Conservation (phyloP, 2,888 invertebrate species). For the Deroplatys truncata region DNA sequence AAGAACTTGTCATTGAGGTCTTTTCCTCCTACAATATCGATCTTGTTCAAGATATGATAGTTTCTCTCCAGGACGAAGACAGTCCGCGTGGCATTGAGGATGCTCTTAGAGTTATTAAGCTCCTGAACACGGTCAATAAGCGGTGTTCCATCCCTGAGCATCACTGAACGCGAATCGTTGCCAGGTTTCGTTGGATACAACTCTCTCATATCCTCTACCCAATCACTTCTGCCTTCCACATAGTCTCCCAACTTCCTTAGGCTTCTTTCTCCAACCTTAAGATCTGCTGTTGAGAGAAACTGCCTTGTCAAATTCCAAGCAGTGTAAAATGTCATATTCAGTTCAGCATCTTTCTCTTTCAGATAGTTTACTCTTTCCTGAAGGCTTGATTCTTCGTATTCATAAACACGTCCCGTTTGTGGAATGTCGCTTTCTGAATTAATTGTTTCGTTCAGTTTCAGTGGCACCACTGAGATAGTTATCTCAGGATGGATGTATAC, state of each 20-base stretch:
- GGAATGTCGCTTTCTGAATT: background rate
- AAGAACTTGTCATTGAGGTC: background rate
- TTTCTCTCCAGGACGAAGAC: background rate
- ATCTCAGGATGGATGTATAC: background rate
- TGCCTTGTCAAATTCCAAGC: background rate
- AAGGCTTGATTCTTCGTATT: background rate
- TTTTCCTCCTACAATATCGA: background rate
- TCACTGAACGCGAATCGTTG: background rate
- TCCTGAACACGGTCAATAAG: background rate
- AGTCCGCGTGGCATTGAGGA: background rate
- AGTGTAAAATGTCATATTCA: background rate
- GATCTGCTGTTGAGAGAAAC: background rate
- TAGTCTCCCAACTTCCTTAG: background rate
- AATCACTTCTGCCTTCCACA: background rate
- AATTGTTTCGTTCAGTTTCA: background rate
- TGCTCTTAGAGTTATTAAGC: background rate
- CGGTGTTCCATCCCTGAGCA: background rate
- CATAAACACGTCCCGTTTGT: too few relatives aligned
- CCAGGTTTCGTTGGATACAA: background rate
- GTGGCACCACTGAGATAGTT: background rate
- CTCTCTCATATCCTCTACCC: background rate
- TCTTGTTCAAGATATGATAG: background rate
- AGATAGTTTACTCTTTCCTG: background rate
- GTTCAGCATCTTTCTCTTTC: background rate
- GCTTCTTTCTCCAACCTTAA: background rate